phyloP scores from a whole-genome alignment of 1,140 invertebrate species.

The Mya arenaria region DNA sequence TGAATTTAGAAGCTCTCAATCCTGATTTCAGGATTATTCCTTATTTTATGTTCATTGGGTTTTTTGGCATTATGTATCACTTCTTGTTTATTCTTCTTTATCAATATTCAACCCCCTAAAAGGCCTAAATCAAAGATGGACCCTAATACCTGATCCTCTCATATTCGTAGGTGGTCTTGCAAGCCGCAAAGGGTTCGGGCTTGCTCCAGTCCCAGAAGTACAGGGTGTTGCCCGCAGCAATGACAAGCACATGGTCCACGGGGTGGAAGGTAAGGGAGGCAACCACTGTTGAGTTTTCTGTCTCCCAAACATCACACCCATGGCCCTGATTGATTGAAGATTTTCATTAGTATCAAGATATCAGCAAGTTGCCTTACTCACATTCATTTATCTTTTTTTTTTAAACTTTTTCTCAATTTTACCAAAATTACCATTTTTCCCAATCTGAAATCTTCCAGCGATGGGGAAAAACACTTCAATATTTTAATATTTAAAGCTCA shows the following conservation, averaged over 20 bases:
- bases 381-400: neutral
- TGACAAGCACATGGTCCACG: conserved; percentile 89
- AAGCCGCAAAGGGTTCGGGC: conserved; percentile 88
- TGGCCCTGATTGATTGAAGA: conserved; percentile 94
- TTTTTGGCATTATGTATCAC: too few relatives aligned
- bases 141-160: conserved; percentile 82
- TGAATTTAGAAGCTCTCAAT: too few relatives aligned
- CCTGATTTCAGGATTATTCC: too few relatives aligned
- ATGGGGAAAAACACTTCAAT: neutral
- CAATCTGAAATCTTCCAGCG: neutral
- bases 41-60: too few relatives aligned
- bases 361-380: conserved; percentile 80
- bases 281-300: conserved; percentile 88
- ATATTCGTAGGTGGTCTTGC: conserved; percentile 73
- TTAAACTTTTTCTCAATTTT: neutral
- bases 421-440: neutral
- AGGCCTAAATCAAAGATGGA: too few relatives aligned
- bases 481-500: neutral
- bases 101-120: too few relatives aligned
- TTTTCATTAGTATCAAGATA: conserved; percentile 92
- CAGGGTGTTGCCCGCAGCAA: conserved; percentile 92
- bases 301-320: conserved; percentile 92
- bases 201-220: conserved; percentile 96
- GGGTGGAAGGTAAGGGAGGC: conserved; percentile 94
- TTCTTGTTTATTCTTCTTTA: too few relatives aligned